phyloP scores from a whole-genome alignment of 2,888 invertebrate species.

The Aproaerema taeniolella region DNA sequence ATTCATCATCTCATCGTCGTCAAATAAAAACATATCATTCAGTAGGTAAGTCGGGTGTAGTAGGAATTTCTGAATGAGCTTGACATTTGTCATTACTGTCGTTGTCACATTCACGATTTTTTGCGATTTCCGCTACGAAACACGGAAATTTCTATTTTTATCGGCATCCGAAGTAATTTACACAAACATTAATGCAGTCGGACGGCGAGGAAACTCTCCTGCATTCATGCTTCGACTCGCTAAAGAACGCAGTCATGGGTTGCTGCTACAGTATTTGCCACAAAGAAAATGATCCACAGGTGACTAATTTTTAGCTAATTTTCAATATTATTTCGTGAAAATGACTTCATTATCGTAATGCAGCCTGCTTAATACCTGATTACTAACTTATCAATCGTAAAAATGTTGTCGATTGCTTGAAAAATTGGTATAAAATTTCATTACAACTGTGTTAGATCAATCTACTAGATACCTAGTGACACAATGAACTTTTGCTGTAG shows the following conservation, averaged over 20 bases:
- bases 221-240: slow-evolving; percentile 71
- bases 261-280: slow-evolving; percentile 86
- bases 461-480: no score
- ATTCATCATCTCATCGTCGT: no score
- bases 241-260: slow-evolving; percentile 77
- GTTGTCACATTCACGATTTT: slow-evolving; percentile 9
- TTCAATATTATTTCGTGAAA: slow-evolving; percentile 9
- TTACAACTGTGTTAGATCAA: no score
- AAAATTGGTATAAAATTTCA: no score
- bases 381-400: slow-evolving; percentile 4
- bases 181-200: slow-evolving; percentile 69
- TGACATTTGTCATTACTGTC: slow-evolving; percentile 4
- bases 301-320: slow-evolving; percentile 30
- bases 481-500: slow-evolving; percentile 20
- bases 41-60: no score
- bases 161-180: slow-evolving; percentile 45
- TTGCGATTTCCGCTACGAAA: slow-evolving; percentile 33
- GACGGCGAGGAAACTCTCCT: slow-evolving; percentile 59
- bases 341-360: slow-evolving; percentile 18
- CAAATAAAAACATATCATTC: no score
- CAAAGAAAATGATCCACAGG: slow-evolving; percentile 83
- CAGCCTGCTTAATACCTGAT: no score
- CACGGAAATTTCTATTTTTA: slow-evolving; percentile 66
- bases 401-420: no score
- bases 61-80: no score